Conservation (phyloP, 2,113 vertebrate genomes). For the human region GRCh38 chr15:31063001-31063500, state of each 20-base stretch:
- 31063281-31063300: conserved; percentile 94
- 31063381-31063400: rapidly evolving
- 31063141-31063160: conserved; percentile 96
- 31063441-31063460: neutral
- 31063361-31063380: neutral
- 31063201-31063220: conserved; percentile 95
- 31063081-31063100: neutral
- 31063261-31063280: conserved; percentile 95
- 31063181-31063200: conserved; percentile 98
- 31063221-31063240: conserved; percentile 94
- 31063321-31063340: neutral
- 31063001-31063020: neutral
- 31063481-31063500: too few species aligned
- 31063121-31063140: conserved; percentile 96
- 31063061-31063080: neutral
- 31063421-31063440: neutral
- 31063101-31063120: conserved; percentile 85
- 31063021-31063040: neutral
- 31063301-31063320: neutral
- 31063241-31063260: conserved; percentile 98
- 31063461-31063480: too few species aligned
- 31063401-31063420: too few species aligned
- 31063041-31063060: neutral
- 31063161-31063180: conserved; percentile 95
- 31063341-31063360: rapidly evolving